phyloP scores from a whole-genome alignment of 2,888 invertebrate genomes.

The Drosophila seclusa region DNA sequence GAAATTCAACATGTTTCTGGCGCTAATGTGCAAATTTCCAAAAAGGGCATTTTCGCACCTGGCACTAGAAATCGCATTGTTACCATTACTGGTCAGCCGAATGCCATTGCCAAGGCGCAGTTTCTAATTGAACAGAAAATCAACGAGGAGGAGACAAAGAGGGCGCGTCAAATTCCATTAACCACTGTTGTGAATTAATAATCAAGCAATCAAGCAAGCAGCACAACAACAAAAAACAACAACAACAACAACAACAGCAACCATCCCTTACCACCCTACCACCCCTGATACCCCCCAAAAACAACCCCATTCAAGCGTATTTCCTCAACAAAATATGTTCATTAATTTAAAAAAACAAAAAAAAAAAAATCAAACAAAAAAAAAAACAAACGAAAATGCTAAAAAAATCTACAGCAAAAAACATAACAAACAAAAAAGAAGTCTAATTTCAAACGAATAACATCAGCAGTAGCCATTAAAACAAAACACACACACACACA shows the following conservation, averaged over 20 bases:
- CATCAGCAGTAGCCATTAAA: slow-evolving; percentile 35
- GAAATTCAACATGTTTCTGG: slow-evolving; percentile 99
- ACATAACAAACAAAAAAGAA: slow-evolving; percentile 22
- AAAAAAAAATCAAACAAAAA: slow-evolving; percentile 9
- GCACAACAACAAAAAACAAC: slow-evolving; percentile 58
- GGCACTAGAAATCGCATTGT: slow-evolving; percentile 99
- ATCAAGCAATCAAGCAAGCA: slow-evolving; percentile 59
- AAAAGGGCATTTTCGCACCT: slow-evolving; percentile 98
- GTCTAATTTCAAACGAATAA: slow-evolving; percentile 29
- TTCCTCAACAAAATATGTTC: slow-evolving; percentile 46
- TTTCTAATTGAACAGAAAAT: slow-evolving; percentile 98
- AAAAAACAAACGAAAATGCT: slow-evolving; percentile 5
- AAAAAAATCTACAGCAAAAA: slow-evolving; percentile 25
- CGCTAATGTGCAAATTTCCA: slow-evolving; percentile 99
- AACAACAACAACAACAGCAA: slow-evolving; percentile 18
- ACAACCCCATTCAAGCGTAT: slow-evolving; percentile 24
- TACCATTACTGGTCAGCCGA: slow-evolving; percentile 95
- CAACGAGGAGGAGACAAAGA: slow-evolving; percentile 97
- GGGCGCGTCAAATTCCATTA: slow-evolving; percentile 94
- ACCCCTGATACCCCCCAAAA: background rate
- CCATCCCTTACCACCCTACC: slow-evolving; percentile 13
- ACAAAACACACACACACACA: slow-evolving; percentile 13
- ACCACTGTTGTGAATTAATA: slow-evolving; percentile 85
- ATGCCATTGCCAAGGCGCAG: slow-evolving; percentile 95
- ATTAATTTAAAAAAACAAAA: slow-evolving; percentile 28